Evolutionary conservation across 92 coral and sea anemone species (phyloP), one percentile per base, ranked within the genome.

Genomic region (Umimayanthus kanabou): DNA sequence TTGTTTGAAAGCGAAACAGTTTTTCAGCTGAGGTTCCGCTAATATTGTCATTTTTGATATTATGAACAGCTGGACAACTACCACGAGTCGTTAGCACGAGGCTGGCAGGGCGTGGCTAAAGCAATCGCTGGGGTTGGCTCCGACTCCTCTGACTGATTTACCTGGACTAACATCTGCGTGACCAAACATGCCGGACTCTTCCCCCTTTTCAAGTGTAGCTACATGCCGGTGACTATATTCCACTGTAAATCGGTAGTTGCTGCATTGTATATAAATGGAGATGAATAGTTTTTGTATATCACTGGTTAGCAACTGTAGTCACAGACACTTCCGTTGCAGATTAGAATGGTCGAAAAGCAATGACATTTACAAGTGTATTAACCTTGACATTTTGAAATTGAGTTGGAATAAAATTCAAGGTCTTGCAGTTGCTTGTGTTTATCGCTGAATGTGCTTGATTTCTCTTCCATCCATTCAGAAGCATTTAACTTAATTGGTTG

Each of bases 41-140:
- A 61, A 61, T 61, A 61, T 61, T 61, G 7, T 61, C 69, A 61
- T 22, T 75, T 37, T 1, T 75, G 22, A 75, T 53, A 8, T 28
- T 82, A 67, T 69, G 18, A 55, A 42, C 78, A 83, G 87, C 23
- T 83, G n/a, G 87, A 83, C 16, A 70, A 83, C 28, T 83, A 83
- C n/a, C 87, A 83, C 78, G 77, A 83, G 28, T 83, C 87, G 25
- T 55, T 83, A 30, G 87, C 66, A 15, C 76, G 77, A 25, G 78
- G 87, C 2, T 83, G 87, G 87, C 65, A 83, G 57, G 77, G 61
- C 7, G 87, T 83, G 15, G 55, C 74, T 49, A 80, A 40, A 7
- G 84, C 69, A 11, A 13, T 80, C 28, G 13, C 45, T 55, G 84
- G 67, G 40, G 16, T 28, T 30, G 28, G 71, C 16, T 78, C 82